Conservation (phyloP, 23 tunicate species). For the Botrylloides violaceus region DNA sequence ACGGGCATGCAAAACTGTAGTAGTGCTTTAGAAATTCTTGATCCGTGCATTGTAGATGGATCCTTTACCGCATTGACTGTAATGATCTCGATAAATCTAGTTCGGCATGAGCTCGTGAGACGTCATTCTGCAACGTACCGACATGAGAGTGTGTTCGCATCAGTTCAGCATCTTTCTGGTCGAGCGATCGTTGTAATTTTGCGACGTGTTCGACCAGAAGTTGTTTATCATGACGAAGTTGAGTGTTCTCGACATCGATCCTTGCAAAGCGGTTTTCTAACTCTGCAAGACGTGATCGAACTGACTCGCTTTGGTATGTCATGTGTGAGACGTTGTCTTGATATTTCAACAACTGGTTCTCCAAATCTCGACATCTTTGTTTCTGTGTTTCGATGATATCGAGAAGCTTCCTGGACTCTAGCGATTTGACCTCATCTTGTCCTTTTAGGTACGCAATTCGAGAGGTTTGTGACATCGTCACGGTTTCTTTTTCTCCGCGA, state of each 20-base stretch:
- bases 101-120: slow-evolving; percentile 37
- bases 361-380: slow-evolving; percentile 53
- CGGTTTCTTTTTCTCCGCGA: slow-evolving; percentile 62
- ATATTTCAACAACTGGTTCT: slow-evolving; percentile 55
- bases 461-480: slow-evolving; percentile 58
- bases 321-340: slow-evolving; percentile 70
- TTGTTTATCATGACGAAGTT: slow-evolving; percentile 69
- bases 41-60: no score
- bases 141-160: slow-evolving; percentile 61
- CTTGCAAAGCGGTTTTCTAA: slow-evolving; percentile 46
- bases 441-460: slow-evolving; percentile 60
- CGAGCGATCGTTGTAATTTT: slow-evolving; percentile 62
- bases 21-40: background rate
- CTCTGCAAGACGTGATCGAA: slow-evolving; percentile 56
- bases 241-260: slow-evolving; percentile 65
- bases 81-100: slow-evolving; percentile 54
- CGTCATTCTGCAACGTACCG: slow-evolving; percentile 65
- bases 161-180: slow-evolving; percentile 70
- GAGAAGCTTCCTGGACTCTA: slow-evolving; percentile 50
- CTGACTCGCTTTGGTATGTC: slow-evolving; percentile 41
- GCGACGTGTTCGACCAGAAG: slow-evolving; percentile 78
- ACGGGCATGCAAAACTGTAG: background rate
- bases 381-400: slow-evolving; percentile 74
- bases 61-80: slow-evolving; percentile 26
- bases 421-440: slow-evolving; percentile 50